phyloP scores from a whole-genome alignment of 2,888 invertebrate genomes.

The Tipula confusa region DNA sequence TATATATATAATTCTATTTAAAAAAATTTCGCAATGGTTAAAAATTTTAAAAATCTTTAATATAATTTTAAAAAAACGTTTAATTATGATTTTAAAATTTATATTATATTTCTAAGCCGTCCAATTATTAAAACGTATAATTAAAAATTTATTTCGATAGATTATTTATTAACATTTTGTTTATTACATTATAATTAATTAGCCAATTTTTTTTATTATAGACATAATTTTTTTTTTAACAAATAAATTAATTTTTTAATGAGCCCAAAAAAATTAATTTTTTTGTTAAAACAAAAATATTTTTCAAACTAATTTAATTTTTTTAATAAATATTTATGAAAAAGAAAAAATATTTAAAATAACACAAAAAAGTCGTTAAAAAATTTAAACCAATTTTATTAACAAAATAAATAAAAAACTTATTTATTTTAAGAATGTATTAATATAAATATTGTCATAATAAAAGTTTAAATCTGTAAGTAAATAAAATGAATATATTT shows the following conservation, averaged over 20 bases:
- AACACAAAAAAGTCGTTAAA: no score
- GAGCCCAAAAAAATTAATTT: slow-evolving; percentile 3
- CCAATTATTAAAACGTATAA: not conserved
- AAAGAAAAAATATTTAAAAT: no score
- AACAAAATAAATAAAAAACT: not conserved
- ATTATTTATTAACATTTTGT: not conserved
- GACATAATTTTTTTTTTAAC: not conserved
- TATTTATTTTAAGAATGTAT: not conserved
- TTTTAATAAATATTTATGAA: not conserved
- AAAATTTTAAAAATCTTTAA: not conserved
- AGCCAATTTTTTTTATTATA: not conserved
- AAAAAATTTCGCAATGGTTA: no score
- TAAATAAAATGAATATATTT: not conserved
- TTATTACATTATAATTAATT: not conserved
- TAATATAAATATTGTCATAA: not conserved
- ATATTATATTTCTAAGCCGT: not conserved
- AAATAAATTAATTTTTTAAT: not conserved
- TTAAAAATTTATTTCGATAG: not conserved
- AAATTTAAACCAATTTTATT: not conserved
- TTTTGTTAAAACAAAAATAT: not conserved
- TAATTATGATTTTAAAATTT: not conserved
- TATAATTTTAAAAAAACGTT: not conserved
- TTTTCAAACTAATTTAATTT: not conserved
- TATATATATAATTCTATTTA: no score
- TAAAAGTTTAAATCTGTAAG: not conserved